Evolutionary conservation across 2,113 vertebrate species (phyloP), one percentile per base, ranked within the genome.

Genomic region (Baryphthengus martii): DNA sequence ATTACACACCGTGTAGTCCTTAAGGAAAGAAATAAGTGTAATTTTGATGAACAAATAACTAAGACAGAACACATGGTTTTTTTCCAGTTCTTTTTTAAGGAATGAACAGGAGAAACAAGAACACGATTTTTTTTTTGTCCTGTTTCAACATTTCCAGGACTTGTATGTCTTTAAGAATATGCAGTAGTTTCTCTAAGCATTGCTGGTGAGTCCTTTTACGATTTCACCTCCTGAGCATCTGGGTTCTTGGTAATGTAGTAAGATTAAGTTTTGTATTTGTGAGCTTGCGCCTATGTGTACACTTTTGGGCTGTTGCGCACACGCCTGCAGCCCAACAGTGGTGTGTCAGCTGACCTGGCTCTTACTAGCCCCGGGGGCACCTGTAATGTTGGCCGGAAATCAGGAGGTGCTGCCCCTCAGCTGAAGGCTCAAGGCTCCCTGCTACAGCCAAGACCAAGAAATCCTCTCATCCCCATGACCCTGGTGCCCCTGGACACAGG

Each of bases 241-340:
- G 35, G 13, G 44, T 53, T 68, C 49, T 50, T 9, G 2, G 5
- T 37, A 13, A 17, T 12, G 13, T 7, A 21, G 5, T 19, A 35
- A 14, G 1, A 5, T 26, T 17, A 35, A 31, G 13, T 28, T 88
- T 28, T 67, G 52, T 37, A 28, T 8, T 72, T 62, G 17, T 52
- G 8, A 12, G 7, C 13, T 55, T 55, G 23, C 29, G 12, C 14
- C 39, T 24, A 9, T 20, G 7, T 15, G 2, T 20, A 11, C 1
- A 0, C 8, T 9, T 45, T 28, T 2, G 3, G 58, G 33, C 37
- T 45, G 17, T 5, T 28, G 37, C n/a, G 55, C 28, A 33, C 17
- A 4, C 2, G 0, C 0, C 0, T 17, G 13, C 5, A 55, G 33
- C 16, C 47, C 1, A 0, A 4, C 23, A 33, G 10, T 20, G 10